Percentiles rank a stretch among this genome's conserved stretches.
phyloP scores from a whole-genome alignment of 2,888 invertebrate genomes.

The Parnassius mnemosyne region DNA sequence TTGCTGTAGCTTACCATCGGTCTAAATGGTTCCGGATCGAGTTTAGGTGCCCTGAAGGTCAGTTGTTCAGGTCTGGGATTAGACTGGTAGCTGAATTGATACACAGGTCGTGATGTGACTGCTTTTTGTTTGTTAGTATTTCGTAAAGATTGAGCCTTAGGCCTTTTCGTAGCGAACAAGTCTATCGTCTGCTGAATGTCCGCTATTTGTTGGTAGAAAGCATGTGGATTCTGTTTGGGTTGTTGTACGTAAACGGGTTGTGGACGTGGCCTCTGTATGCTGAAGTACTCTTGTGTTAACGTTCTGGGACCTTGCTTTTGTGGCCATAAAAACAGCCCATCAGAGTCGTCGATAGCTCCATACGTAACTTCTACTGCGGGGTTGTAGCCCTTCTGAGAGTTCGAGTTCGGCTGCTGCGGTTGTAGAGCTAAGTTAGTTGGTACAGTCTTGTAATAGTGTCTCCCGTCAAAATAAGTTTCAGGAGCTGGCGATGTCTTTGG shows the following conservation, averaged over 20 bases:
- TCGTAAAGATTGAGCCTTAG: constrained; percentile 68
- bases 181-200: constrained; percentile 84
- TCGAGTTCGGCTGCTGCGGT: constrained; percentile 50
- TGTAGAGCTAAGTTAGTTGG: constrained; percentile 47
- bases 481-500: constrained; percentile 80
- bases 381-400: constrained; percentile 56
- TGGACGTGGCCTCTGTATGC: constrained; percentile 69
- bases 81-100: constrained; percentile 87
- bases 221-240: constrained; percentile 68
- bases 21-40: constrained; percentile 82
- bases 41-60: constrained; percentile 72
- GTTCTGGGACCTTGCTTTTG: constrained; percentile 76
- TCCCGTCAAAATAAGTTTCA: constrained; percentile 69
- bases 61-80: constrained; percentile 71
- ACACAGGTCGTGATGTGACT: constrained; percentile 80
- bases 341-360: constrained; percentile 69
- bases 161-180: constrained; percentile 80
- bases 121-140: constrained; percentile 74
- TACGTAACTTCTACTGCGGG: constrained; percentile 69
- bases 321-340: constrained; percentile 73
- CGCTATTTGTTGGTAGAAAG: constrained; percentile 84
- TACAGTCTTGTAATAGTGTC: constrained; percentile 70
- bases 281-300: constrained; percentile 76
- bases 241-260: constrained; percentile 66
- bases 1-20: constrained; percentile 83